Evolutionary conservation across 2,797 vertebrate genomes (phyloP).

Genomic region (Denticeps clupeoides): DNA sequence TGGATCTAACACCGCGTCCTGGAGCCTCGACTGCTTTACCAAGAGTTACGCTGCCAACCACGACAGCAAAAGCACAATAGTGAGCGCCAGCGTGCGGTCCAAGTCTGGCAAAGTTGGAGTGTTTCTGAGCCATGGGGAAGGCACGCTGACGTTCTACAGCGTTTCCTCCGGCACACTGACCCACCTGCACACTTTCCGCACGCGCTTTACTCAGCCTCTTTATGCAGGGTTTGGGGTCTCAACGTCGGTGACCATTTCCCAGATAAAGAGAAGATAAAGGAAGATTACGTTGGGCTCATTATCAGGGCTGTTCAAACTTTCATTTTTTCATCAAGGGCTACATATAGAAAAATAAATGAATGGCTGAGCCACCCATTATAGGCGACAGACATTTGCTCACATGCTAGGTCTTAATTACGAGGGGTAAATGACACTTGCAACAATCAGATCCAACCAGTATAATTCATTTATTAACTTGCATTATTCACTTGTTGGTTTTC

Average conservation of each 20-base stretch:
- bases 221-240: background rate
- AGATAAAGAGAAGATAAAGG: too few species aligned
- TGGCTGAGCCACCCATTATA: too few species aligned
- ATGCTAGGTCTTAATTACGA: too few species aligned
- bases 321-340: too few species aligned
- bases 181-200: background rate
- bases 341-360: too few species aligned
- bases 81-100: background rate
- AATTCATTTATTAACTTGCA: too few species aligned
- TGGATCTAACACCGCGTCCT: conserved; percentile 3
- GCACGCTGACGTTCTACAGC: conserved; percentile 6
- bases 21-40: conserved; percentile 1
- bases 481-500: too few species aligned
- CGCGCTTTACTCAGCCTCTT: background rate
- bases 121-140: conserved; percentile 2
- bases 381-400: too few species aligned
- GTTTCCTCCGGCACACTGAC: background rate
- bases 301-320: too few species aligned
- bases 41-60: background rate
- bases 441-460: too few species aligned
- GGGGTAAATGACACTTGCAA: too few species aligned
- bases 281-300: too few species aligned
- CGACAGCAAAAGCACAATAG: background rate
- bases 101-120: background rate
- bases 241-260: background rate